Evolutionary conservation across 1,140 invertebrate genomes (phyloP).

Genomic region (Bombus picipes): DNA sequence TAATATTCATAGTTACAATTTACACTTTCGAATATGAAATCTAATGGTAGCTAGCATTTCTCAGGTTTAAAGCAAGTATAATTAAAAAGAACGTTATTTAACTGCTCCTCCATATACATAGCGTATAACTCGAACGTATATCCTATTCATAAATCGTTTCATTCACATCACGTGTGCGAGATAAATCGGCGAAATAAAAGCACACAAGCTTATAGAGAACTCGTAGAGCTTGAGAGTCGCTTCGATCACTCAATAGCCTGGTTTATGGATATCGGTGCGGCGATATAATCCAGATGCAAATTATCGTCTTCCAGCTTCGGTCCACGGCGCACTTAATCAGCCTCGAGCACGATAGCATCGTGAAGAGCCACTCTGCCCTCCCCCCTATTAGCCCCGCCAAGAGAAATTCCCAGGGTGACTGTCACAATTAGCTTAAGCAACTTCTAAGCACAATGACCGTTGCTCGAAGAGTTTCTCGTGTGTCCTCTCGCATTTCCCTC

Average conservation of each 20-base stretch:
- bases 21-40: no score
- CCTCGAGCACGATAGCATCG: constrained; percentile 38
- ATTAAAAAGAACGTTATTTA: no score
- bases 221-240: no score
- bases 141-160: background rate
- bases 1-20: no score
- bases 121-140: no score
- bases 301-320: constrained; percentile 47
- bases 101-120: no score
- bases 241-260: background rate
- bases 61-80: no score
- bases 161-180: background rate
- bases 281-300: constrained; percentile 41
- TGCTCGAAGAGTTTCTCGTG: background rate
- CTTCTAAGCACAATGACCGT: constrained; percentile 57
- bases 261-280: background rate
- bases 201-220: no score
- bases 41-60: no score
- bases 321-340: constrained; percentile 46
- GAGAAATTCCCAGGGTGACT: constrained; percentile 57
- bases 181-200: background rate
- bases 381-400: constrained; percentile 17
- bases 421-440: constrained; percentile 65
- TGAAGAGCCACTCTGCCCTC: constrained; percentile 38
- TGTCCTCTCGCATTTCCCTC: constrained; percentile 47